Evolutionary conservation across 2,888 invertebrate species (phyloP).

Genomic region (Dendrolimus pini): DNA sequence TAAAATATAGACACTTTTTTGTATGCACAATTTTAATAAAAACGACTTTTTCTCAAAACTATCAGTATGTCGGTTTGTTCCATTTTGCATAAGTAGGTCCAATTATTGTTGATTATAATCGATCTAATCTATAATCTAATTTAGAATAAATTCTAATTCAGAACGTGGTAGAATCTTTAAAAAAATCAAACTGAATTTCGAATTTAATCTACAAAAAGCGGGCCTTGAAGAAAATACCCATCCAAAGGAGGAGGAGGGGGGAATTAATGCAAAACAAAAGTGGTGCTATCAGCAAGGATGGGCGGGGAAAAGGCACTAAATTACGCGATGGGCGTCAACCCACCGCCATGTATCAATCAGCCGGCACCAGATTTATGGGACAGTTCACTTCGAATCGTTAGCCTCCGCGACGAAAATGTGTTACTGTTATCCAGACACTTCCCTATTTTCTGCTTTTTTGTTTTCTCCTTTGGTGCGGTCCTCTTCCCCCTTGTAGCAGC

Average conservation of each 20-base stretch:
- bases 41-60: no score
- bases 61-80: no score
- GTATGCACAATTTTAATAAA: no score
- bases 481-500: neutral
- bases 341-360: conserved; percentile 78
- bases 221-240: neutral
- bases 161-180: neutral
- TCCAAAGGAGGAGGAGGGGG: conserved; percentile 39
- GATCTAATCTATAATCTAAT: no score
- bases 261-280: conserved; percentile 77
- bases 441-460: neutral
- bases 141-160: neutral
- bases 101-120: no score
- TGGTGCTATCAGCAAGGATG: conserved; percentile 73
- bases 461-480: neutral
- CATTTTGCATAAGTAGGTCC: no score
- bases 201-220: neutral
- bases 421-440: conserved; percentile 49
- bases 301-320: conserved; percentile 80
- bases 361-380: conserved; percentile 66
- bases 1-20: no score
- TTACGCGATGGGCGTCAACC: conserved; percentile 80
- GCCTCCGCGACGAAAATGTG: conserved; percentile 71
- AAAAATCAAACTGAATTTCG: neutral
- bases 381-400: conserved; percentile 74